phyloP scores from a whole-genome alignment of 2,888 invertebrate species.

The Habrosyne pyritoides region DNA sequence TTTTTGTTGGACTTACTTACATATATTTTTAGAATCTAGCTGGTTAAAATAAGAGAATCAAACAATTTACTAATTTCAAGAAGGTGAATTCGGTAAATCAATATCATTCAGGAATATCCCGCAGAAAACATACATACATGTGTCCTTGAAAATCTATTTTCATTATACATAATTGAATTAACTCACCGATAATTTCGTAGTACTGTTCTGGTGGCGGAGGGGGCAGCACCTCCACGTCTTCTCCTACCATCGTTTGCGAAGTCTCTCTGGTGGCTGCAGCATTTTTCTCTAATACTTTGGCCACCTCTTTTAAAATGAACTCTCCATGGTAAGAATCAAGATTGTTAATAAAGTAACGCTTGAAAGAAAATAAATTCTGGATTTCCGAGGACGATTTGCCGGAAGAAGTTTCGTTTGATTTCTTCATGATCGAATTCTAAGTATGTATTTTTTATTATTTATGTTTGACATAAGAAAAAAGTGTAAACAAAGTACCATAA shows the following conservation, averaged over 20 bases:
- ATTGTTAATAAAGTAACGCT: slow-evolving; percentile 84
- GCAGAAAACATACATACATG: no score
- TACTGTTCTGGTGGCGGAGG: slow-evolving; percentile 52
- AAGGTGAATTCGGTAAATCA: no score
- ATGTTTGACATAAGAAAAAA: not conserved
- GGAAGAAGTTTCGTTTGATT: slow-evolving; percentile 47
- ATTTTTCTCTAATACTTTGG: slow-evolving; percentile 61
- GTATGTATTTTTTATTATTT: not conserved
- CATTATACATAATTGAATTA: no score
- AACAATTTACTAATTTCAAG: no score
- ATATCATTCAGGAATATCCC: no score
- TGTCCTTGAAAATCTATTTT: no score
- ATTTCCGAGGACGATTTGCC: slow-evolving; percentile 43
- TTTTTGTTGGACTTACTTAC: no score
- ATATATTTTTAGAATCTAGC: not conserved
- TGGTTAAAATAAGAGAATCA: not conserved
- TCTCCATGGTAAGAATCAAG: slow-evolving; percentile 84
- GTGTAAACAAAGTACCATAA: no score
- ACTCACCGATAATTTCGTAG: slow-evolving; percentile 70
- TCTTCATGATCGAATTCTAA: slow-evolving; percentile 34
- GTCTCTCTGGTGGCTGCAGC: slow-evolving; percentile 38
- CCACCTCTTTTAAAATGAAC: slow-evolving; percentile 66
- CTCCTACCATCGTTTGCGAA: slow-evolving; percentile 52
- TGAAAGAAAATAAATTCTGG: slow-evolving; percentile 60
- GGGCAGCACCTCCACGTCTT: slow-evolving; percentile 47